Base-by-base conservation (phyloP, 2,797 vertebrate genomes). In the Microctenopoma steveboyesi region DNA sequence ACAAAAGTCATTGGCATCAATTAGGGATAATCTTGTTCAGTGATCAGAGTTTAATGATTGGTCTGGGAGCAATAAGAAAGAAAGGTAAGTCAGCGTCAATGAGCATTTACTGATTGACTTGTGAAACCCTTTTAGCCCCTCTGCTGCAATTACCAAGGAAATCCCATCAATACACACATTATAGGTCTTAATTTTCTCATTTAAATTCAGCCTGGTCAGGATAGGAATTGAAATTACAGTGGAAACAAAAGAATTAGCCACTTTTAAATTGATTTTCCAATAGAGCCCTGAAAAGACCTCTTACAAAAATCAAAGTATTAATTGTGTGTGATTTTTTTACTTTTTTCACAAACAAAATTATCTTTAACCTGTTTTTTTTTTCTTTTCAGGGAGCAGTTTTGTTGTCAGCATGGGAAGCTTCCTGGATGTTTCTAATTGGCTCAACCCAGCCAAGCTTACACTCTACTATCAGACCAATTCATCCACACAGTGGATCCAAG, bases 381-480 rank as follows among this genome's bases (percentile, higher is more conserved):
- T n/a, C 40, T 59, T 80, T 86, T 14, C 82, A 99, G 98, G 98
- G 40, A 99, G 98, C 89, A 99, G 96, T 90, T 99, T 99, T 16
- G 98, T 99, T 64, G 96, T 99, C 83, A 97, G 96, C 0, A 95
- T 96, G 91, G 98, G 97, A 50, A 98, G 97, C 89, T 97, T 95
- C 91, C 84, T 99, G 92, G 98, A 99, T 73, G 95, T 98, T 60
- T 98, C 97, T 0, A 97, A 99, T 86, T 99, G 98, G 98, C 88
- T 99, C 15, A 99, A 99, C 84, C 98, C 98, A 1, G 97, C 98
- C 79, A 97, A 96, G 85, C 92, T 99, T 43, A 96, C 95, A 30
- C 91, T 99, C 33, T 99, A 97, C 91, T 97, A 98, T 77, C 98
- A 99, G 90, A 96, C 95, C 87, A 99, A 99, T 45, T 94, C 96